Evolutionary conservation across 2,113 vertebrate species (phyloP), one percentile per base, ranked within the genome.

Genomic region (Mormoops blainvillei): DNA sequence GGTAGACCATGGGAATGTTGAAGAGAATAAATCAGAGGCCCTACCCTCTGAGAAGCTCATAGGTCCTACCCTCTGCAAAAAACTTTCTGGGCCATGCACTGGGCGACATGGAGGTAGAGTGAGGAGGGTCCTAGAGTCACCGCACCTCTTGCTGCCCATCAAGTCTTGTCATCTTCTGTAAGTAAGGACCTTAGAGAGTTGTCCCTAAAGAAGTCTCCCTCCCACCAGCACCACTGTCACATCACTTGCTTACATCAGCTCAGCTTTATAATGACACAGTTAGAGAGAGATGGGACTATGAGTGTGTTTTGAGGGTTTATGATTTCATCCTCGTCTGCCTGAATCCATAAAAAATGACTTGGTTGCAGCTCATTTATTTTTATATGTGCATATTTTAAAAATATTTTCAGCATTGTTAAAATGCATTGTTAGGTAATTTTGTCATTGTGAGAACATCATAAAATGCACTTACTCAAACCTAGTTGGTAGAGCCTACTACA

Each of bases 31-130:
- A 70, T 41, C 93, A 94, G 38, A 71, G 4, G 1, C 8, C 20
- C 18, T 50, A 12, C 1, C 13, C 81, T 36, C 70, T 65, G 24
- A n/a, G 3, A 82, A 88, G 33, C 31, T 71, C 20, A n/a, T 5
- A n/a, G n/a, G n/a, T n/a, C n/a, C n/a, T n/a, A n/a, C n/a, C n/a
- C n/a, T n/a, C n/a, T n/a, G n/a, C n/a, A n/a, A n/a, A n/a, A n/a
- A n/a, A n/a, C n/a, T n/a, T n/a, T n/a, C n/a, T n/a, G n/a, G n/a
- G n/a, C n/a, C n/a, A n/a, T 0, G 24, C n/a, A 7, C 15, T 4
- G 2, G 24, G 68, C 0, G 1, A 6, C 1, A 13, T 0, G 15
- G 31, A 54, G 38, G 36, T 31, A 65, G n/a, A 36, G 5, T 1
- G 2, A 18, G 7, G 7, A 1, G 36, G 5, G 12, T 0, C 3